Conservation (phyloP, 2,113 vertebrate genomes). For the Sclerurus mexicanus region DNA sequence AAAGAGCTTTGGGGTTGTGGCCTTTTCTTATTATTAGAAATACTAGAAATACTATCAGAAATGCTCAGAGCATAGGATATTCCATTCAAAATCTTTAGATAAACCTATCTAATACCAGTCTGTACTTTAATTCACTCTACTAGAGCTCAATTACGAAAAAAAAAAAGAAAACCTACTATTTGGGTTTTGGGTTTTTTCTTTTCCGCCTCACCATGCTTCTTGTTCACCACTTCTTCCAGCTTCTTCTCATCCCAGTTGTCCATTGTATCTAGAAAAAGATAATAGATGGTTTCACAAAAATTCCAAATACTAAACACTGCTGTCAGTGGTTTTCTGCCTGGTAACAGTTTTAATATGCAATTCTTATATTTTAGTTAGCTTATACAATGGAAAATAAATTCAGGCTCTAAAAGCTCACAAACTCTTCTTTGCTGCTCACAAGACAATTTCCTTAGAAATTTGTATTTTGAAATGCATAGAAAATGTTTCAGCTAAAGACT, state of each 20-base stretch:
- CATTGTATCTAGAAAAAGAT: conserved; percentile 88
- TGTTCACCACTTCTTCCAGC: conserved; percentile 95
- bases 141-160: conserved; percentile 35
- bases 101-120: not conserved
- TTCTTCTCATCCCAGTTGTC: conserved; percentile 99
- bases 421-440: not conserved
- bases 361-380: not conserved
- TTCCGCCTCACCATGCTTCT: conserved; percentile 97
- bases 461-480: not conserved
- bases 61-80: not conserved
- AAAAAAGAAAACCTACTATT: conserved; percentile 81
- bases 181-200: conserved; percentile 97
- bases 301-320: not conserved
- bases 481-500: not conserved
- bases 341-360: not conserved
- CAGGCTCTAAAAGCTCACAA: not conserved
- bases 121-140: not conserved
- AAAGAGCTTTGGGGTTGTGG: not conserved
- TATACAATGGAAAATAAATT: not conserved
- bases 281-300: not conserved
- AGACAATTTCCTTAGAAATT: not conserved
- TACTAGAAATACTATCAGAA: not conserved
- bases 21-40: not conserved
- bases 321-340: not conserved
- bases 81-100: not conserved